Conservation (phyloP, 2,113 vertebrate genomes). For the Cololabis saira region DNA sequence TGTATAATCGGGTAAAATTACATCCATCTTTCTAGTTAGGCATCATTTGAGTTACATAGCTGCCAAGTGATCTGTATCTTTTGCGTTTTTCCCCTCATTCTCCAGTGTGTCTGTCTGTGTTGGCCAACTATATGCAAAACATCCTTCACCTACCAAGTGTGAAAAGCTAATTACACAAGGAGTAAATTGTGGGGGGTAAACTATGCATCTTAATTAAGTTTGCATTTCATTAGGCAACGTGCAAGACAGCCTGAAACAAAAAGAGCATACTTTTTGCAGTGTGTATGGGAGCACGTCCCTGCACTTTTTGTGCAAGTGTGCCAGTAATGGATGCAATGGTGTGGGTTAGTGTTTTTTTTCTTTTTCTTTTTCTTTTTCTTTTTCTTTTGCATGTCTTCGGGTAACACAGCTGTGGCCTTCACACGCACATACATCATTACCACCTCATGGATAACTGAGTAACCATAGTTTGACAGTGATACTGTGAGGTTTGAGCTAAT, state of each 20-base stretch:
- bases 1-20: slow-evolving; percentile 11
- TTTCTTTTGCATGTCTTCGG: background rate
- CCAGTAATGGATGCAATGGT: slow-evolving; percentile 8
- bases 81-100: background rate
- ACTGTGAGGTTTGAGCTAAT: slow-evolving; percentile 40
- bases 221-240: slow-evolving; percentile 73
- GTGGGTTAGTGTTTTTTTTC: slow-evolving; percentile 4
- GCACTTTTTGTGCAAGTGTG: background rate
- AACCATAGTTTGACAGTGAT: slow-evolving; percentile 40
- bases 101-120: slow-evolving; percentile 6
- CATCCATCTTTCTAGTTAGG: slow-evolving; percentile 10
- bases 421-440: slow-evolving; percentile 2
- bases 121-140: slow-evolving; percentile 43
- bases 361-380: background rate
- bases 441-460: slow-evolving; percentile 29
- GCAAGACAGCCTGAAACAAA: slow-evolving; percentile 54
- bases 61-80: slow-evolving; percentile 38
- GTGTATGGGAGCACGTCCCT: background rate
- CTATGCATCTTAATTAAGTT: slow-evolving; percentile 76
- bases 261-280: slow-evolving; percentile 4
- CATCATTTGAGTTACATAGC: slow-evolving; percentile 23
- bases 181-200: slow-evolving; percentile 62
- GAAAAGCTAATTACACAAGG: slow-evolving; percentile 72
- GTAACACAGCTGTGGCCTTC: slow-evolving; percentile 1
- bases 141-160: slow-evolving; percentile 68